Percentiles rank a stretch among this genome's conserved stretches.
Conservation (phyloP, 1,140 invertebrate species). For the Zaprionus nigranus region DNA sequence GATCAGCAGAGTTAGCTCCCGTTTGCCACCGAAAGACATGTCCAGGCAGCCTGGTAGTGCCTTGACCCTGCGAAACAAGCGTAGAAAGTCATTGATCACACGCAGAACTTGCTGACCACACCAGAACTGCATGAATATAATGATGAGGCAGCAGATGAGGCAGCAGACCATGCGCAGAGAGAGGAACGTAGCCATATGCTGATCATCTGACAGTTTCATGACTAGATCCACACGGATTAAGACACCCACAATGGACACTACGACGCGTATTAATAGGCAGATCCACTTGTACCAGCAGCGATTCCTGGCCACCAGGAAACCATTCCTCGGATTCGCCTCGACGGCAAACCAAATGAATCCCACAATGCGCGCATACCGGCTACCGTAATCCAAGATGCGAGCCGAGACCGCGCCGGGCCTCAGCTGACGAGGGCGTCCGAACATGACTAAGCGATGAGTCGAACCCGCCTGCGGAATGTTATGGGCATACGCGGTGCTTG, state of each 20-base stretch:
- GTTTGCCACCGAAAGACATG: slow-evolving; percentile 50
- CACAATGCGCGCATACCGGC: slow-evolving; percentile 23
- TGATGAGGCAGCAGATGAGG: slow-evolving; percentile 30
- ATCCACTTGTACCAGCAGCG: slow-evolving; percentile 53
- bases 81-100: slow-evolving; percentile 55
- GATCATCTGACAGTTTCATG: slow-evolving; percentile 18
- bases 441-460: slow-evolving; percentile 45
- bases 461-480: slow-evolving; percentile 24
- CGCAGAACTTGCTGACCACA: slow-evolving; percentile 46
- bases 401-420: slow-evolving; percentile 15
- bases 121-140: slow-evolving; percentile 51
- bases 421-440: slow-evolving; percentile 19
- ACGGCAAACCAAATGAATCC: slow-evolving; percentile 43
- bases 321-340: slow-evolving; percentile 16
- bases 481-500: slow-evolving; percentile 3
- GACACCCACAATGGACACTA: slow-evolving; percentile 3
- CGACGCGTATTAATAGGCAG: slow-evolving; percentile 37
- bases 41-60: slow-evolving; percentile 26
- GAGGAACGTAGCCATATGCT: slow-evolving; percentile 23
- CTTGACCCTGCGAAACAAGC: slow-evolving; percentile 52
- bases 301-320: slow-evolving; percentile 34
- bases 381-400: slow-evolving; percentile 19
- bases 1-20: slow-evolving; percentile 53
- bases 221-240: slow-evolving; percentile 7
- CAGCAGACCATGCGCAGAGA: slow-evolving; percentile 33